These are phyloP conservation scores for Trinorchestia longiramus DNA, from an alignment of 1,140 invertebrate species.

Conservation along the genomic window DNA sequence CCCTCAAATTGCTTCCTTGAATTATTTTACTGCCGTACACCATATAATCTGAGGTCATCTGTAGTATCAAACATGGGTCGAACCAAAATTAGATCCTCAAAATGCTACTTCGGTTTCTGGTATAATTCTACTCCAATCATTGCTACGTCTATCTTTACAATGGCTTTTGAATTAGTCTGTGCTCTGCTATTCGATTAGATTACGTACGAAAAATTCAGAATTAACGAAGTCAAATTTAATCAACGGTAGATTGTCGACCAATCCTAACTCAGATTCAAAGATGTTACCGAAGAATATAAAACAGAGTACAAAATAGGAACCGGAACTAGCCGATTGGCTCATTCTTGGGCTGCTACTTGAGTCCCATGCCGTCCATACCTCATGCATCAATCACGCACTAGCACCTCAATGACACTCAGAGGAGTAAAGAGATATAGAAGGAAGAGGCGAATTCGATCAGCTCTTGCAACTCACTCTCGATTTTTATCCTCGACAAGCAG, in stretches of 20 bases:
- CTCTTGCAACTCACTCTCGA: background rate
- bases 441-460: no score
- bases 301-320: no score
- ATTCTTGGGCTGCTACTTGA: no score
- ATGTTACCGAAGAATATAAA: background rate
- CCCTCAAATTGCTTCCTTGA: background rate
- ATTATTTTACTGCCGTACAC: no score
- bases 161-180: background rate
- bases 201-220: background rate
- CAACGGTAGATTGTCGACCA: background rate
- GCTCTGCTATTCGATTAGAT: background rate
- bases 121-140: background rate
- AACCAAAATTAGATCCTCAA: background rate
- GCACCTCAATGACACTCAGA: no score
- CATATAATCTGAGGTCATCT: no score
- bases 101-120: background rate
- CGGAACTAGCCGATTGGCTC: no score
- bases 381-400: no score
- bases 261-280: background rate
- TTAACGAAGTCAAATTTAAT: background rate
- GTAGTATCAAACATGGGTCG: background rate
- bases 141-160: background rate
- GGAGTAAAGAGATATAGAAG: no score
- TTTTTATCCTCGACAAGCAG: background rate
- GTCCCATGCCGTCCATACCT: no score